Evolutionary conservation across 2,888 invertebrate genomes (phyloP).

Genomic region (Cryptosula pallasiana): DNA sequence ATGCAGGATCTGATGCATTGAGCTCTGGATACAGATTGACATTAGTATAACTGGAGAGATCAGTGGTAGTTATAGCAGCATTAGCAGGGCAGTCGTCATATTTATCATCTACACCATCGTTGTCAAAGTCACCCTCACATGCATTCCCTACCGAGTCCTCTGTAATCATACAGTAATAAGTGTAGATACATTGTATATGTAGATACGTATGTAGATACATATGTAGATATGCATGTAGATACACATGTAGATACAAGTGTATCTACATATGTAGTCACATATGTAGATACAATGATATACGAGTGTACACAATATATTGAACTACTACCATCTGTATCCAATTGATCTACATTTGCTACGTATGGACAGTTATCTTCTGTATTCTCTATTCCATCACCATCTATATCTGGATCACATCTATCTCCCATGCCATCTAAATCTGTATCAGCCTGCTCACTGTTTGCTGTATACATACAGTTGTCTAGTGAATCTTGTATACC

Average conservation of each 20-base stretch:
- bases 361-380: constrained; percentile 81
- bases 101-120: constrained; percentile 70
- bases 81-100: constrained; percentile 78
- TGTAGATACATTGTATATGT: too few relatives aligned
- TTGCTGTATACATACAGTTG: constrained; percentile 36
- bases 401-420: too few relatives aligned
- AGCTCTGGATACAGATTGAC: not conserved
- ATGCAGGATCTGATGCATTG: not conserved
- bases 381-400: constrained; percentile 80
- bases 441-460: constrained; percentile 36
- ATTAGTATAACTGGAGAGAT: constrained; percentile 2
- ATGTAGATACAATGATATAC: too few relatives aligned
- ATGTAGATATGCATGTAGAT: too few relatives aligned
- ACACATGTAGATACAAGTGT: too few relatives aligned
- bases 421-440: constrained; percentile 31
- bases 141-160: constrained; percentile 74
- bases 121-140: constrained; percentile 78
- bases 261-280: too few relatives aligned
- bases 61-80: constrained; percentile 30
- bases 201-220: too few relatives aligned
- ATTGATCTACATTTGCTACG: constrained; percentile 77
- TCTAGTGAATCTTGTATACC: constrained; percentile 33
- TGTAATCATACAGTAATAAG: too few relatives aligned
- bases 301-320: too few relatives aligned
- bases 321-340: constrained; percentile 78